phyloP scores from a whole-genome alignment of 2,113 vertebrate species.

The Sula dactylatra region DNA sequence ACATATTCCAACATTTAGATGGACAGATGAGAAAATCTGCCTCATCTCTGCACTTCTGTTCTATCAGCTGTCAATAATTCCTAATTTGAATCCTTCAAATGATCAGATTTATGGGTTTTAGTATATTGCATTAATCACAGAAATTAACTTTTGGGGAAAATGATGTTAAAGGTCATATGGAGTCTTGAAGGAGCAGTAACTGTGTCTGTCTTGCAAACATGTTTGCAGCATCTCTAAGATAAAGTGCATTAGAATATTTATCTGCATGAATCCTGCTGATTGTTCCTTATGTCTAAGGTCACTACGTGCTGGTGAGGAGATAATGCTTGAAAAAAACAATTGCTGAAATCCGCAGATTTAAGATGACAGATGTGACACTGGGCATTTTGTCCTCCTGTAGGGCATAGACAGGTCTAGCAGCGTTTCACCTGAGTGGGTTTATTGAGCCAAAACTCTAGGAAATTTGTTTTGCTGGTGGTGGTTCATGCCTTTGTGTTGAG shows the following conservation, averaged over 20 bases:
- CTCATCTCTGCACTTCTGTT: slow-evolving; percentile 67
- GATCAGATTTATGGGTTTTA: slow-evolving; percentile 70
- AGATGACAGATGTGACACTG: not conserved
- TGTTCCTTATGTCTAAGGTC: slow-evolving; percentile 22
- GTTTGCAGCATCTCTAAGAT: slow-evolving; percentile 25
- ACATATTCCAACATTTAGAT: slow-evolving; percentile 72
- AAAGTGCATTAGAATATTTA: slow-evolving; percentile 34
- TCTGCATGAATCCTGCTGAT: not conserved
- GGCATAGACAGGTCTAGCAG: not conserved
- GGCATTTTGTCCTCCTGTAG: not conserved
- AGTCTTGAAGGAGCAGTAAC: slow-evolving; percentile 57
- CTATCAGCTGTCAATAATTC: slow-evolving; percentile 81
- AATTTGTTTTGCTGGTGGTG: not conserved
- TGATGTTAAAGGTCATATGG: slow-evolving; percentile 73
- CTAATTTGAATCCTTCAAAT: slow-evolving; percentile 74
- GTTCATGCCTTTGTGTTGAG: fast-evolving
- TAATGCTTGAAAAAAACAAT: not conserved
- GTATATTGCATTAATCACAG: slow-evolving; percentile 75
- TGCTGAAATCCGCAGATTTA: slow-evolving; percentile 15
- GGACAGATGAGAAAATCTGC: slow-evolving; percentile 75
- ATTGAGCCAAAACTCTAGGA: not conserved
- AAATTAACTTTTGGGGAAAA: slow-evolving; percentile 78
- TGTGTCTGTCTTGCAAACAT: slow-evolving; percentile 50
- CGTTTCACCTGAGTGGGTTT: not conserved
- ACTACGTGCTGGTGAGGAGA: not conserved